Conservation (phyloP, 2,113 vertebrate genomes). For the Hydrolagus affinis region DNA sequence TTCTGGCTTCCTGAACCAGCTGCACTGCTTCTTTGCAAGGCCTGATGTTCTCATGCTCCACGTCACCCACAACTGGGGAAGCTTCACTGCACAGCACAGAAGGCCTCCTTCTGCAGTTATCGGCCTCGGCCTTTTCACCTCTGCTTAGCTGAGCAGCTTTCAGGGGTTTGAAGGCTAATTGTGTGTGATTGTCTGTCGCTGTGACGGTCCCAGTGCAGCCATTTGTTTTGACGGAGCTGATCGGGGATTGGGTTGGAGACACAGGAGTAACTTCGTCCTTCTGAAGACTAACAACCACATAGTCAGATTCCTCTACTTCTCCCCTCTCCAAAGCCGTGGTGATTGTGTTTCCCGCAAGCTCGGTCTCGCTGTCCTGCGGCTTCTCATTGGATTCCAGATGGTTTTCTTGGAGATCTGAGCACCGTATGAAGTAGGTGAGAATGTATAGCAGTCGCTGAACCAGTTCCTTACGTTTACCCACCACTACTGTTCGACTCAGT, state of each 20-base stretch:
- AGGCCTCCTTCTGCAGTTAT: constrained; percentile 25
- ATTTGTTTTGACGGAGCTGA: constrained; percentile 34
- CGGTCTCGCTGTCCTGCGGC: constrained; percentile 46
- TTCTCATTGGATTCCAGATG: constrained; percentile 49
- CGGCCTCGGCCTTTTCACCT: constrained; percentile 30
- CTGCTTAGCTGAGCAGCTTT: constrained; percentile 37
- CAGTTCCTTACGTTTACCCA: constrained; percentile 70
- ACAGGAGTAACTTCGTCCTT: constrained; percentile 59
- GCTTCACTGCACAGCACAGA: constrained; percentile 14
- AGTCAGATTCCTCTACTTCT: constrained; percentile 69
- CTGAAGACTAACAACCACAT: constrained; percentile 62
- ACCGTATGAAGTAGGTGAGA: constrained; percentile 71
- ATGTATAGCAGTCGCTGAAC: constrained; percentile 68
- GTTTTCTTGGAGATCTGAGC: constrained; percentile 77
- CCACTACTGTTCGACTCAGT: constrained; percentile 68
- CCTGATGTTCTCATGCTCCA: not conserved
- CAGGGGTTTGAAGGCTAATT: not conserved
- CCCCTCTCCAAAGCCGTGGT: constrained; percentile 63
- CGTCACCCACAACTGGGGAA: not conserved
- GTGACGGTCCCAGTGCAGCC: constrained; percentile 28
- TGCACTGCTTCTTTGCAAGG: constrained; percentile 30
- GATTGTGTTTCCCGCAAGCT: constrained; percentile 52
- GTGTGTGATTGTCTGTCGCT: constrained; percentile 34
- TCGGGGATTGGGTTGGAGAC: constrained; percentile 50
- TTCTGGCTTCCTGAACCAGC: constrained; percentile 33